Base-by-base conservation (phyloP, 2,797 vertebrate genomes). In the Adrianichthys oophorus region DNA sequence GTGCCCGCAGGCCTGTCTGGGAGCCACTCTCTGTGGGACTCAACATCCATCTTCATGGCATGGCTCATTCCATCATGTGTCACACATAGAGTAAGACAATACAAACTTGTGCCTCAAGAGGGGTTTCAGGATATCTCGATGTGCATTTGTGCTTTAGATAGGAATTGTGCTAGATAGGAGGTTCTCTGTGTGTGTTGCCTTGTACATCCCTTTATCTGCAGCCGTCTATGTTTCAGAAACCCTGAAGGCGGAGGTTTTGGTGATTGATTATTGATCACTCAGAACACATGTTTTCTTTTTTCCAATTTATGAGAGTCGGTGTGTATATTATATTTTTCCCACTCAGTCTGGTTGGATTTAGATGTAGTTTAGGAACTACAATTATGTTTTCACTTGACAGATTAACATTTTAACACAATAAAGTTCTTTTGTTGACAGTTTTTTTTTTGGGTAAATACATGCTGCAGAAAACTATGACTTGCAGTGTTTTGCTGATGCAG, bases 41-140 rank as follows among this genome's bases (percentile, higher is more conserved):
- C 60, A 81, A 81, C 80, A 87, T 87, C 77, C 79, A 83, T 87
- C 82, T 83, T 74, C 40, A 50, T 68, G 80, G 62, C 83, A 73
- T 66, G 72, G 71, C 70, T 84, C 85, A 80, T 83, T 88, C 82
- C 72, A 83, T 87, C 82, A 84, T 79, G 74, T 88, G 81, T 85
- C 86, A 83, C 72, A 61, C 19, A 63, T 56, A 19, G 29, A 61
- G 65, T 79, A 80, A 85, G 79, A 87, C 82, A 83, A 82, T 52
- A 64, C 72, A 77, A 68, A 62, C 57, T 61, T 52, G 46, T 70
- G 69, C 70, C 73, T 68, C 45, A 24, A 59, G 56, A 78, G 51
- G 59, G 52, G 55, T 59, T 37, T 55, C 49, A 6, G 37, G 5
- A 0, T 50, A 59, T 70, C 48, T 65, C 7, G 43, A n/a, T 48